phyloP scores from a whole-genome alignment of 2,888 invertebrate species.

The Pollenia angustigena region DNA sequence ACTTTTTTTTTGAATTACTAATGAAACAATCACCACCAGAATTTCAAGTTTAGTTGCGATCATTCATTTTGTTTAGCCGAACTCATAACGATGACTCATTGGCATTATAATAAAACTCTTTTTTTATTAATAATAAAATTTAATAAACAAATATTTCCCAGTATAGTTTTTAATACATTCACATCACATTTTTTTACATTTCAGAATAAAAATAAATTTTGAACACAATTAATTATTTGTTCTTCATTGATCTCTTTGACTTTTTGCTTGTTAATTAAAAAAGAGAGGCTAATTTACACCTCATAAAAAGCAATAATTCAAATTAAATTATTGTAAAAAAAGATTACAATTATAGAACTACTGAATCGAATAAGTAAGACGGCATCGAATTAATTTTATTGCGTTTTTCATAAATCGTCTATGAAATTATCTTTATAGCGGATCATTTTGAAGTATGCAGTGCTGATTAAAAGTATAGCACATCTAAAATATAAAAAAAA shows the following conservation, averaged over 20 bases:
- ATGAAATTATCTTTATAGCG: constrained; percentile 58
- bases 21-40: constrained; percentile 19
- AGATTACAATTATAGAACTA: constrained; percentile 18
- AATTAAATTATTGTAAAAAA: background rate
- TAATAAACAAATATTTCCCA: constrained; percentile 8
- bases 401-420: constrained; percentile 57
- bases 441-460: constrained; percentile 18
- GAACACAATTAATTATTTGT: constrained; percentile 14
- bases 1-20: constrained; percentile 14
- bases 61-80: background rate
- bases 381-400: constrained; percentile 44
- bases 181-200: background rate
- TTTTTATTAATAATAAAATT: background rate
- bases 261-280: constrained; percentile 21
- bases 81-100: constrained; percentile 27
- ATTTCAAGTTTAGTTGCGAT: constrained; percentile 43
- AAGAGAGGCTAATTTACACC: constrained; percentile 21
- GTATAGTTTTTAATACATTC: constrained; percentile 28
- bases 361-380: constrained; percentile 1
- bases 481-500: background rate
- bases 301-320: constrained; percentile 34
- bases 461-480: background rate
- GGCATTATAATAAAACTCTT: background rate
- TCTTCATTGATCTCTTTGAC: constrained; percentile 28
- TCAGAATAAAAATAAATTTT: background rate